Base-by-base conservation (phyloP, 2,113 vertebrate genomes). In the Athene noctua region DNA sequence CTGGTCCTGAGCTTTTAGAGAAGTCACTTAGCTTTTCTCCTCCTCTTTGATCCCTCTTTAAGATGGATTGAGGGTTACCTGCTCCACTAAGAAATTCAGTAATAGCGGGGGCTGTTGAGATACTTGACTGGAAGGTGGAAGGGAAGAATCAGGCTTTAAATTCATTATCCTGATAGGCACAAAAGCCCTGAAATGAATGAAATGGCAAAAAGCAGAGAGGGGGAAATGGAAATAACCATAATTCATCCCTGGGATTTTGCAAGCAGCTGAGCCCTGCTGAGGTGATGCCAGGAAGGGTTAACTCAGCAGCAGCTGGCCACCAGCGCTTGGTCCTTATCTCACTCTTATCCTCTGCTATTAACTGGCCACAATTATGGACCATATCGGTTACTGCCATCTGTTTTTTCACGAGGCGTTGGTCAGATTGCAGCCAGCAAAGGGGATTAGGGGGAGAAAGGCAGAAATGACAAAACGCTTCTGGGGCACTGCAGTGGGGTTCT, bases 331-430 rank as follows among this genome's bases (percentile, higher is more conserved):
- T 92, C 95, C 94, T 95, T 92, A 97, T 95, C 96, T 97, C 94
- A 51, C 72, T 95, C 86, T 97, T 94, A 97, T 97, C 96, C 96
- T 92, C 77, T 15, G 38, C 96, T 97, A 97, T 96, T 88, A 97
- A 91, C 86, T 91, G 93, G 93, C 92, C 96, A 96, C 94, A 80
- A 94, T 97, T 84, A 80, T 10, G 5, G 94, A 19, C 63, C 72
- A 0, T 88, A 98, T 98, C 97, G 32, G 86, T 98, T 98, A 95
- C 98, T 86, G 94, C 97, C 98, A 98, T 97, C 98, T 98, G 97
- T 97, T 97, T 96, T 66, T 96, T 84, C 92, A 32, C 2, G 68
- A 94, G 95, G 97, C 94, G 9, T 73, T 85, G 93, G 40, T 63
- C 73, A 93, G 96, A 89, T 65, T 10, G 80, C 14, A 14, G 97